Evolutionary conservation across 2,113 vertebrate species (phyloP).

Genomic region (Piprites chloris): DNA sequence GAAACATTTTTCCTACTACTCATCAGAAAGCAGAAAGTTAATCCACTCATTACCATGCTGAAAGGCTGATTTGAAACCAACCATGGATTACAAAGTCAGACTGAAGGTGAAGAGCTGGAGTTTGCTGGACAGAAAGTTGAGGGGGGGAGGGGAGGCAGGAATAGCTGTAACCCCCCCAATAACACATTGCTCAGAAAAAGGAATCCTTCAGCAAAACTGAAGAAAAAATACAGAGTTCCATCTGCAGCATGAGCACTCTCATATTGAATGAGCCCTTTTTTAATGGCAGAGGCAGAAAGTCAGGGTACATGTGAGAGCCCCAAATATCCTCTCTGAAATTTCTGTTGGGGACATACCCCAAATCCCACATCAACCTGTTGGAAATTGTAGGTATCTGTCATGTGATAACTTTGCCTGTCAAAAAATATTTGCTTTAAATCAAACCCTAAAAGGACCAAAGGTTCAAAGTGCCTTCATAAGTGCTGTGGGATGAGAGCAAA

Average conservation of each 20-base stretch:
- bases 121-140: background rate
- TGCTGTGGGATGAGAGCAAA: background rate
- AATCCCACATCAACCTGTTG: fast-evolving
- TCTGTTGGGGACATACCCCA: background rate
- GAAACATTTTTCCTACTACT: constrained; percentile 29
- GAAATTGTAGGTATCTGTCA: background rate
- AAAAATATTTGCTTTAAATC: background rate
- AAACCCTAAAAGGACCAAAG: background rate
- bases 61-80: constrained; percentile 18
- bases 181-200: background rate
- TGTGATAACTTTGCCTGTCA: background rate
- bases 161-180: background rate
- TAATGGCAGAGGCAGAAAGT: background rate
- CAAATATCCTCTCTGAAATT: background rate
- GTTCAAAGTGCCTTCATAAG: background rate
- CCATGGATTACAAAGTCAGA: constrained; percentile 24
- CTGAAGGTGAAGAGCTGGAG: constrained; percentile 31
- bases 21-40: constrained; percentile 42
- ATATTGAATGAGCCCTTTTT: background rate
- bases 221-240: background rate
- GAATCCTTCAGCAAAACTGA: background rate
- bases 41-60: constrained; percentile 45
- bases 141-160: background rate
- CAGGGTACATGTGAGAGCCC: background rate
- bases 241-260: background rate